A percentile compares a stretch with the other conserved stretches of the same genome.
These are phyloP conservation scores for Clusia tigrina DNA, from an alignment of 2,888 invertebrate species.

Conservation along the genomic window DNA sequence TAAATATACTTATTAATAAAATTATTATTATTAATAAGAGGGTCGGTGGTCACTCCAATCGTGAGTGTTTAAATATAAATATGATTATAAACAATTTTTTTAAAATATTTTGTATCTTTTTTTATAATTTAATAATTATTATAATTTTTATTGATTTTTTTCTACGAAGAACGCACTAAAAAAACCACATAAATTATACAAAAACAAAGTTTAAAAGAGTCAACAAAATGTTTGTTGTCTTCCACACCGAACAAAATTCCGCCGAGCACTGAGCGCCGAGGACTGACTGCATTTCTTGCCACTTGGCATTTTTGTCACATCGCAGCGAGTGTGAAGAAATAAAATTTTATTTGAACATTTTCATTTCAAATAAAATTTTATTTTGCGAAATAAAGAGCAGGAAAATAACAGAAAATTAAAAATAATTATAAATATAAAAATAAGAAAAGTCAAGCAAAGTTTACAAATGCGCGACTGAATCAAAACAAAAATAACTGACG, in stretches of 20 bases:
- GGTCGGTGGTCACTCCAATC: no score
- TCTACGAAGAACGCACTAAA: no score
- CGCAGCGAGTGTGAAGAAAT: neutral
- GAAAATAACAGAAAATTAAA: conserved; percentile 1
- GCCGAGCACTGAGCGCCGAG: no score
- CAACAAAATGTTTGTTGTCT: conserved; percentile 16
- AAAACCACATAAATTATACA: neutral
- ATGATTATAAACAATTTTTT: no score
- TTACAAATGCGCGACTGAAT: conserved; percentile 5
- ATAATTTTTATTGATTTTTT: no score
- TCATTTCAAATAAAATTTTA: neutral
- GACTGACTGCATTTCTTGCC: conserved; percentile 29
- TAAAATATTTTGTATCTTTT: no score
- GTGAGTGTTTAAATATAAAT: no score
- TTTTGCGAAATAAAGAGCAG: conserved; percentile 15
- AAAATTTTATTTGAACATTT: conserved; percentile 3
- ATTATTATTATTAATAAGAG: no score
- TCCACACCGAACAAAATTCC: conserved; percentile 29
- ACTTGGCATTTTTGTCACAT: neutral
- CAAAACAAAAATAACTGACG: conserved; percentile 12
- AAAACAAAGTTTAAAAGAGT: neutral
- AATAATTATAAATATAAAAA: neutral
- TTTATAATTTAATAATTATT: no score
- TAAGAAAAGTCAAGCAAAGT: conserved; percentile 1
- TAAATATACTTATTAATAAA: no score